Evolutionary conservation across 2,797 vertebrate species (phyloP).

Genomic region (Remorina albescens): DNA sequence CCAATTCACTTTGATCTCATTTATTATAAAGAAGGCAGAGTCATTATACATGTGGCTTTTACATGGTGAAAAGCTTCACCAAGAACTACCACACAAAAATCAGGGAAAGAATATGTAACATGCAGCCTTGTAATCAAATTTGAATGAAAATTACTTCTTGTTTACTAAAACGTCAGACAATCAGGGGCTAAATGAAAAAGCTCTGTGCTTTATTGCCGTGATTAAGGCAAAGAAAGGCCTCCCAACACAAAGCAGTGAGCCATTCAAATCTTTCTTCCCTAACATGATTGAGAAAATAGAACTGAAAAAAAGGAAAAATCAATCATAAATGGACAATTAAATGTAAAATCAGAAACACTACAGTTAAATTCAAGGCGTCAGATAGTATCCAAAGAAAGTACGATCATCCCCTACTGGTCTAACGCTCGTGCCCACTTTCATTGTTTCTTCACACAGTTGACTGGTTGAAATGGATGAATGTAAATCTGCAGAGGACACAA

Average conservation of each 20-base stretch:
- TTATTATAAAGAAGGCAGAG: conserved; percentile 56
- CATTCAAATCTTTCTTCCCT: neutral
- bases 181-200: conserved; percentile 23
- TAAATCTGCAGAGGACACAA: conserved; percentile 35
- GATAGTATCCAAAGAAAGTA: too few species aligned
- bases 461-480: conserved; percentile 29
- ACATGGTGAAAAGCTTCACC: conserved; percentile 21
- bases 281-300: neutral
- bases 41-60: conserved; percentile 49
- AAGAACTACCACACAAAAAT: neutral
- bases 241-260: neutral
- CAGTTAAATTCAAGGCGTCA: conserved; percentile 3
- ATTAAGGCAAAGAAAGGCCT: conserved; percentile 3
- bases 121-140: conserved; percentile 10
- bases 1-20: conserved; percentile 41
- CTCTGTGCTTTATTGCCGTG: neutral
- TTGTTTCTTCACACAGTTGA: conserved; percentile 45
- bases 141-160: conserved; percentile 12
- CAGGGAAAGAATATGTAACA: neutral
- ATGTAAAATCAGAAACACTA: neutral
- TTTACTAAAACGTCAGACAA: conserved; percentile 9
- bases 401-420: neutral
- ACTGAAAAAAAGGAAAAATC: conserved; percentile 4
- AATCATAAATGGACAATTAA: neutral
- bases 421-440: conserved; percentile 10